Conservation (phyloP, 2,888 invertebrate genomes). For the Lomographa bimaculata region DNA sequence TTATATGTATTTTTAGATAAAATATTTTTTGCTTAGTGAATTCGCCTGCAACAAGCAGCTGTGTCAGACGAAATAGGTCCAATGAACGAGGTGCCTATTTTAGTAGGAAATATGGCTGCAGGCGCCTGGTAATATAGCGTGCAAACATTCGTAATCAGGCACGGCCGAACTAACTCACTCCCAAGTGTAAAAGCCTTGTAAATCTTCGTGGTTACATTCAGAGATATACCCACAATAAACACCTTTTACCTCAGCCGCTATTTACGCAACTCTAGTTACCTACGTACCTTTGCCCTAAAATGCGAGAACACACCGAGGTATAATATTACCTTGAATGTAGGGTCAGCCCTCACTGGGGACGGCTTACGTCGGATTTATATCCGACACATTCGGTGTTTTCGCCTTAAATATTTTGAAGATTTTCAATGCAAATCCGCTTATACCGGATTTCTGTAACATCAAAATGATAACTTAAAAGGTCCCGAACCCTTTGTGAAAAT, state of each 20-base stretch:
- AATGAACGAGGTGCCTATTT: too few species aligned
- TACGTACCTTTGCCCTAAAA: conserved; percentile 36
- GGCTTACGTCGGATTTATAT: conserved; percentile 44
- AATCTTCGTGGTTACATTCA: conserved; percentile 28
- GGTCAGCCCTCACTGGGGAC: conserved; percentile 42
- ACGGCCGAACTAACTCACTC: conserved; percentile 6
- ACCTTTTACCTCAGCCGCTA: conserved; percentile 23
- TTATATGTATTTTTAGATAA: too few species aligned
- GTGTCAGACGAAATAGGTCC: too few species aligned
- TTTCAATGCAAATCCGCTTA: conserved; percentile 29
- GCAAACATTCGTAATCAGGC: conserved; percentile 6
- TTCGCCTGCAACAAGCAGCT: too few species aligned
- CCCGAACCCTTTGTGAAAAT: conserved; percentile 1
- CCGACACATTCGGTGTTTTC: conserved; percentile 39
- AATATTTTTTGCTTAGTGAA: too few species aligned
- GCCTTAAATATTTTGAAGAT: conserved; percentile 39
- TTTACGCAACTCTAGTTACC: conserved; percentile 27
- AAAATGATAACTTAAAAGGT: conserved; percentile 3
- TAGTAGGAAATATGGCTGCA: too few species aligned
- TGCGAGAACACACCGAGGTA: conserved; percentile 39
- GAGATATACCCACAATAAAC: conserved; percentile 26
- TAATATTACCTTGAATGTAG: conserved; percentile 36
- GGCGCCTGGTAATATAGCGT: too few species aligned
- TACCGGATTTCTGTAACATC: conserved; percentile 13
- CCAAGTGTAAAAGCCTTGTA: conserved; percentile 16